phyloP scores from a whole-genome alignment of 2,888 invertebrate genomes.

The Galerucella nymphaeae region DNA sequence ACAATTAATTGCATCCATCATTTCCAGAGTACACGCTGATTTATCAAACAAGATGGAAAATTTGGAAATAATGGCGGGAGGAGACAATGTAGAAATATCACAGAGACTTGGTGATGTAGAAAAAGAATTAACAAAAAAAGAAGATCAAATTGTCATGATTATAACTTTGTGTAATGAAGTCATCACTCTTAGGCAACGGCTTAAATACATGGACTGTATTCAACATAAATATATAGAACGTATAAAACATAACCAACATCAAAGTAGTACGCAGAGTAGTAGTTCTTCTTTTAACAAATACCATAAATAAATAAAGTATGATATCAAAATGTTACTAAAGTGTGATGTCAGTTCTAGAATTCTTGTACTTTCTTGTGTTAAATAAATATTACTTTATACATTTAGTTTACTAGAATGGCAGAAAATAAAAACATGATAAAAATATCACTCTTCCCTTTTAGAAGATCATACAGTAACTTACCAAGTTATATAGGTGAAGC shows the following conservation, averaged over 20 bases:
- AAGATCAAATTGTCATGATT: not conserved
- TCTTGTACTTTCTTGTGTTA: not conserved
- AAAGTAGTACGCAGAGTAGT: not conserved
- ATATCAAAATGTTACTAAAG: not conserved
- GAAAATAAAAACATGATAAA: too few relatives aligned
- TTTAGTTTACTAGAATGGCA: too few relatives aligned
- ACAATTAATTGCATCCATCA: not conserved
- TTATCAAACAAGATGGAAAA: not conserved
- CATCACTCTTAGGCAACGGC: not conserved
- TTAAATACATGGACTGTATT: constrained; percentile 9
- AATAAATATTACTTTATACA: not conserved
- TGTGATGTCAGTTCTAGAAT: not conserved
- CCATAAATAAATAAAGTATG: not conserved
- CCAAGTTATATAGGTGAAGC: too few relatives aligned
- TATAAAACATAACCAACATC: not conserved
- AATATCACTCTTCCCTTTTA: too few relatives aligned
- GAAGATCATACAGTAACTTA: too few relatives aligned
- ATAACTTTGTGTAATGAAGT: constrained; percentile 10
- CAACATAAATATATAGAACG: constrained; percentile 10
- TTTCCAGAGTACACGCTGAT: not conserved
- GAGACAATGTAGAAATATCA: constrained; percentile 10
- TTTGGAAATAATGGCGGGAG: not conserved
- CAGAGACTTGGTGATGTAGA: not conserved
- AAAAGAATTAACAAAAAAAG: constrained; percentile 8
- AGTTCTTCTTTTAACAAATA: not conserved